phyloP scores from a whole-genome alignment of 2,113 vertebrate genomes.

The Danionella cerebrum region DNA sequence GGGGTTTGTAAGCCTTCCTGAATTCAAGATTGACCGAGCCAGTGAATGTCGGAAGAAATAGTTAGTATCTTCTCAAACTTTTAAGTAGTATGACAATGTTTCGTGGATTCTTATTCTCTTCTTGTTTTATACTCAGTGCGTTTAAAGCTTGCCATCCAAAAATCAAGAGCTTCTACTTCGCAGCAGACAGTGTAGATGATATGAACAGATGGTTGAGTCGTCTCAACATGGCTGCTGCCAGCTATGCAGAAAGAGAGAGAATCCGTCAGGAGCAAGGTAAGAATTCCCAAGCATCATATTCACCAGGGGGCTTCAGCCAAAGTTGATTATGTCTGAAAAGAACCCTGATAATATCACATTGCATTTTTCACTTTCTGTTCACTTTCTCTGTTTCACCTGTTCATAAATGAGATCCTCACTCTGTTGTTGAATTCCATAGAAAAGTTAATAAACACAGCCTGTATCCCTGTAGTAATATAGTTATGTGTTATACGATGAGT shows the following conservation, averaged over 20 bases:
- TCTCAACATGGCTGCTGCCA: conserved; percentile 89
- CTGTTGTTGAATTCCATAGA: too few relatives aligned
- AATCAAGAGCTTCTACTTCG: conserved; percentile 99
- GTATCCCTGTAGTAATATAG: too few relatives aligned
- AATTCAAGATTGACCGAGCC: conserved; percentile 97
- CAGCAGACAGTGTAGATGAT: conserved; percentile 95
- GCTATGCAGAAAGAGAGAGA: conserved; percentile 88
- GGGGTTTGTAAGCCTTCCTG: conserved; percentile 95
- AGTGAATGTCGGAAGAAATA: conserved; percentile 96
- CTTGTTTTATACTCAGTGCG: conserved; percentile 65
- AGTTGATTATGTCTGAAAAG: background rate
- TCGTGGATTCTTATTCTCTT: background rate
- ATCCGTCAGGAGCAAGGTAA: conserved; percentile 92
- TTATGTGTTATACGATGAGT: too few relatives aligned
- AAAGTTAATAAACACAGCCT: too few relatives aligned
- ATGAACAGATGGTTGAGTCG: conserved; percentile 98
- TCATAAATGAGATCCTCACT: too few relatives aligned
- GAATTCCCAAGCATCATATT: conserved; percentile 7
- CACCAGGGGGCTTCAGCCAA: too few relatives aligned
- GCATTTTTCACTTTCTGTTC: too few relatives aligned
- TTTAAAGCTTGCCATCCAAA: conserved; percentile 99
- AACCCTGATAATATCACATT: too few relatives aligned
- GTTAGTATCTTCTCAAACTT: conserved; percentile 64
- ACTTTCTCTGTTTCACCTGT: too few relatives aligned
- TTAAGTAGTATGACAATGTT: background rate